These are phyloP conservation scores for Montipora capitata DNA, from an alignment of 92 coral and sea anemone genomes.

Conservation along the genomic window DNA sequence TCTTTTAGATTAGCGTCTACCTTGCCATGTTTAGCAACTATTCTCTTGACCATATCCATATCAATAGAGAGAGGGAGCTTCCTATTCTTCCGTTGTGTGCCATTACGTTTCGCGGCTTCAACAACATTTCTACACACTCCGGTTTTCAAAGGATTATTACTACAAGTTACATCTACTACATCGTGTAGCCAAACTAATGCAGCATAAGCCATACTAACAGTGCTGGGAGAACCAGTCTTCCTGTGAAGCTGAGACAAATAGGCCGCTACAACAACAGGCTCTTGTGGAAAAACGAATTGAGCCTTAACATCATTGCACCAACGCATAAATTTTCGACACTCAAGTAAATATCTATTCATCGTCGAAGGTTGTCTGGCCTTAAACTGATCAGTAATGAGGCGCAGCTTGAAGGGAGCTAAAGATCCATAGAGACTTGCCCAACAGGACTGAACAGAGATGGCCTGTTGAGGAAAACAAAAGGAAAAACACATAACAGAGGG, in stretches of 20 bases:
- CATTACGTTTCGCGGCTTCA: constrained; percentile 48
- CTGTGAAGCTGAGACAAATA: constrained; percentile 11
- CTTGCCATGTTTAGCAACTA: constrained; percentile 27
- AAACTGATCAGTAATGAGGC: constrained; percentile 13
- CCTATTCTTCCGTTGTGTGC: constrained; percentile 37
- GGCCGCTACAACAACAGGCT: constrained; percentile 34
- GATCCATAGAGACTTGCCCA: constrained; percentile 18
- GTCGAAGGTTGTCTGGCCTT: constrained; percentile 18
- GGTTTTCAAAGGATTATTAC: constrained; percentile 29
- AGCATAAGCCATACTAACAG: too few species aligned
- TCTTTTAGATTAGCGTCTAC: constrained; percentile 39
- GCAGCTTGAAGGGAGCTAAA: constrained; percentile 18
- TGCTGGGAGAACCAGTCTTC: not conserved
- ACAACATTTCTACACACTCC: constrained; percentile 28
- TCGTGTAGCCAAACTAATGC: too few species aligned
- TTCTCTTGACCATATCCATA: constrained; percentile 37
- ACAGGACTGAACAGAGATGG: constrained; percentile 16
- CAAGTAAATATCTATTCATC: constrained; percentile 27
- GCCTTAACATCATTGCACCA: constrained; percentile 21
- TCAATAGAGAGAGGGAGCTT: constrained; percentile 43
- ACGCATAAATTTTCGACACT: constrained; percentile 7
- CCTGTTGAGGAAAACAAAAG: constrained; percentile 15
- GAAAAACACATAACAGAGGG: constrained; percentile 9
- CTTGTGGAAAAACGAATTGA: constrained; percentile 14
- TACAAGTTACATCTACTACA: too few species aligned